Evolutionary conservation across 2,113 vertebrate species (phyloP), one percentile per base, ranked within the genome.

Genomic region (Ancistrus triradiatus): DNA sequence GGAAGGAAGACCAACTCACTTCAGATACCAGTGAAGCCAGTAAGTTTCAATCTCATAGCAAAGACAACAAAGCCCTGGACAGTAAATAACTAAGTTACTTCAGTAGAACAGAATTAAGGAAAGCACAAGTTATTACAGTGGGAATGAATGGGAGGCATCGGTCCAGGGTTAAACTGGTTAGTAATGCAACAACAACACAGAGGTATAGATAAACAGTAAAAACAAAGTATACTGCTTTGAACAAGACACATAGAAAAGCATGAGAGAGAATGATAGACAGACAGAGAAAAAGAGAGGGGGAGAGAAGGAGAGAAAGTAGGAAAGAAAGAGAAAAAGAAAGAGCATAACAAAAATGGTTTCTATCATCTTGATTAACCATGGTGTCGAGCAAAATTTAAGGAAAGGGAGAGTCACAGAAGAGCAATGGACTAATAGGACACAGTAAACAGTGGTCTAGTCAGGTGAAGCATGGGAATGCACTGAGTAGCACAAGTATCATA

Each of bases 111-210:
- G 78, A 89, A 89, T 88, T 86, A 88, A 80, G 80, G 80, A 68
- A 77, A 74, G 81, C 78, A 73, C 79, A 72, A 83, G 83, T 68
- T 59, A 63, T 78, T 90, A 88, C n/a, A n/a, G 89, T 90, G 83
- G 83, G 87, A 85, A 88, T 89, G 85, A 86, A 90, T 90, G 85
- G 84, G 82, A 83, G 83, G 80, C 80, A 82, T 81, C 74, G 78
- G 76, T n/a, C 68, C 73, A 71, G 81, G 86, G 86, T 88, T 84
- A 88, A 77, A 85, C n/a, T n/a, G n/a, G n/a, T n/a, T n/a, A 76
- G 74, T 63, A 70, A 81, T 78, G 76, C 81, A 76, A 73, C 84
- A 88, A 88, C 86, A 86, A 87, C 88, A 85, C 75, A 68, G 69
- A 76, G 79, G 79, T 83, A 81, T 83, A 87, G 84, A 83, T 86